phyloP scores from a whole-genome alignment of 1,140 invertebrate genomes.

The Aporrectodea caliginosa region DNA sequence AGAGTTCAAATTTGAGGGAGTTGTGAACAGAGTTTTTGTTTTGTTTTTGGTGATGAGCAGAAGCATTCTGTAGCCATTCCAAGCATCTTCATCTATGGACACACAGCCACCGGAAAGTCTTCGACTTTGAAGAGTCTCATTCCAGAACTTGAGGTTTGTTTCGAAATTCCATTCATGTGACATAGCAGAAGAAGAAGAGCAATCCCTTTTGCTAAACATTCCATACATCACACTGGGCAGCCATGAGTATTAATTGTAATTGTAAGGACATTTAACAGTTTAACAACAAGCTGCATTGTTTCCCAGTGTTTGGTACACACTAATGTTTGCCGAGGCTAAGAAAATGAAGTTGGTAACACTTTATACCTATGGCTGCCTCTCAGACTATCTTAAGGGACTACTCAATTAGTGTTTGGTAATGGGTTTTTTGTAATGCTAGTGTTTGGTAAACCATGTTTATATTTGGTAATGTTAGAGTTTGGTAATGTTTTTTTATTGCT shows the following conservation, averaged over 20 bases:
- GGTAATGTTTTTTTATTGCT: no score
- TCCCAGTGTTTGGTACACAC: background rate
- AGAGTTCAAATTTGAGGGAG: no score
- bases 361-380: no score
- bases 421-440: no score
- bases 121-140: constrained; percentile 64
- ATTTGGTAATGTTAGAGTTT: background rate
- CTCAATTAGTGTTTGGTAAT: no score
- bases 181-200: no score
- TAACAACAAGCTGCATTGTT: background rate
- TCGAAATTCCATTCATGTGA: background rate
- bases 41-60: no score
- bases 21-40: no score
- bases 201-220: background rate
- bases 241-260: background rate
- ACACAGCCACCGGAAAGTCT: constrained; percentile 75
- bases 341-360: no score
- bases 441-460: no score
- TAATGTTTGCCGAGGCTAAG: background rate
- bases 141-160: constrained; percentile 58
- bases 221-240: background rate
- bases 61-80: constrained; percentile 26
- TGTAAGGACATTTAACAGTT: background rate
- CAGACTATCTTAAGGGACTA: no score
- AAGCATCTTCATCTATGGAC: constrained; percentile 71